Conservation (phyloP, 2,888 invertebrate genomes). For the Perdita meconis region DNA sequence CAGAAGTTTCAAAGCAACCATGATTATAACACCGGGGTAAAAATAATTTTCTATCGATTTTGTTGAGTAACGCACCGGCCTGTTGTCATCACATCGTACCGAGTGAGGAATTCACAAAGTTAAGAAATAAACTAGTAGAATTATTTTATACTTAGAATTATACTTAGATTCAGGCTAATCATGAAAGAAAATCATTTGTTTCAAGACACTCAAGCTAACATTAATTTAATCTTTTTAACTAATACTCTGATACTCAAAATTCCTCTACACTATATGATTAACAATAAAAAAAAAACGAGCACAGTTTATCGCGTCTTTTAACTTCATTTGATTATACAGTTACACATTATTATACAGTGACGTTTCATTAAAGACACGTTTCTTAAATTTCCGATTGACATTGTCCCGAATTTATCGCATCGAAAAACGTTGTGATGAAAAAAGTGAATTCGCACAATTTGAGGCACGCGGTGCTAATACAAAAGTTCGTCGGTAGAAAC, state of each 20-base stretch:
- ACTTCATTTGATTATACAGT: neutral
- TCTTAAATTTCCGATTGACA: no score
- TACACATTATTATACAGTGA: neutral
- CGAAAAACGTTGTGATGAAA: neutral
- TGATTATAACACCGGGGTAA: slow-evolving; percentile 50
- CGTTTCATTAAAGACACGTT: neutral
- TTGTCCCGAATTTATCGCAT: neutral
- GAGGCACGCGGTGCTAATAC: slow-evolving; percentile 17
- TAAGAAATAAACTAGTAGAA: slow-evolving; percentile 7
- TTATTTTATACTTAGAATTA: no score
- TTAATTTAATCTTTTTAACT: no score
- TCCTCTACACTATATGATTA: no score
- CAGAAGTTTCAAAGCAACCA: slow-evolving; percentile 52
- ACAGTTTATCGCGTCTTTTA: neutral
- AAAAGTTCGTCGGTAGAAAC: slow-evolving; percentile 56
- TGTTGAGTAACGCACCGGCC: slow-evolving; percentile 12
- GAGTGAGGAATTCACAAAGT: slow-evolving; percentile 16
- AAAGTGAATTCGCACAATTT: slow-evolving; percentile 19
- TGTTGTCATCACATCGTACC: no score
- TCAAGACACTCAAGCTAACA: neutral
- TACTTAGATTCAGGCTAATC: no score
- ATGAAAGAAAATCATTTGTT: no score
- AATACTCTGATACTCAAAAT: no score
- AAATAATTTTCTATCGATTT: slow-evolving; percentile 60
- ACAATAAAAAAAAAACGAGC: no score